Percentiles rank a stretch among this genome's conserved stretches.
phyloP scores from a whole-genome alignment of 2,888 invertebrate species.

The Mesochorus sp. region DNA sequence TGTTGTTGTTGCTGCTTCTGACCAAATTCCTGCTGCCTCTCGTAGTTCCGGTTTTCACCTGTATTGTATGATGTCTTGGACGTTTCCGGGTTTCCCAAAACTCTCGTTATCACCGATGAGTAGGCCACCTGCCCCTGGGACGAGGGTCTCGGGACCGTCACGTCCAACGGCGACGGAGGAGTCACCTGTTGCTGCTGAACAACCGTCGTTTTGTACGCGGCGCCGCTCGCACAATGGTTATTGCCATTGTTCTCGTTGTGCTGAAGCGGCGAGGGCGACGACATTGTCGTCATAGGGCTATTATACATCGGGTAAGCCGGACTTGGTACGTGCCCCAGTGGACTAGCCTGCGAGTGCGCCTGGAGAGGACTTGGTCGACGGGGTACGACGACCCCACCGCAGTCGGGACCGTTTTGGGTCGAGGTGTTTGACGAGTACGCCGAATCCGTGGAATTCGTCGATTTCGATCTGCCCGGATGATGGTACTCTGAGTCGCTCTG shows the following conservation, averaged over 20 bases:
- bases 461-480: conserved; percentile 84
- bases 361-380: conserved; percentile 88
- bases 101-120: conserved; percentile 91
- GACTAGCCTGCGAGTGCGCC: conserved; percentile 88
- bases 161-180: conserved; percentile 88
- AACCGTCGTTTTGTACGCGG: conserved; percentile 72
- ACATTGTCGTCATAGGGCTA: conserved; percentile 90
- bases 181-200: conserved; percentile 80
- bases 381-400: conserved; percentile 86
- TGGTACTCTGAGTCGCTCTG: conserved; percentile 86
- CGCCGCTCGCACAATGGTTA: conserved; percentile 73
- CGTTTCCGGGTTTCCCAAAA: conserved; percentile 86
- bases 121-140: conserved; percentile 88
- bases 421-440: conserved; percentile 85
- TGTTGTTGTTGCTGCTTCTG: conserved; percentile 80
- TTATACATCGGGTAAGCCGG: conserved; percentile 93
- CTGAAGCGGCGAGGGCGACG: conserved; percentile 86
- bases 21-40: conserved; percentile 78
- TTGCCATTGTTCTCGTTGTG: conserved; percentile 82
- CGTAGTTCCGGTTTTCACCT: conserved; percentile 74
- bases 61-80: conserved; percentile 73
- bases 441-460: conserved; percentile 86
- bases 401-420: conserved; percentile 87
- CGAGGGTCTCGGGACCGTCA: conserved; percentile 86
- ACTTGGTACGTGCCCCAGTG: conserved; percentile 89